A percentile compares a stretch with the other conserved stretches of the same genome.
These are phyloP conservation scores for Glomeris maerens DNA, from an alignment of 1,140 invertebrate species.

Conservation along the genomic window DNA sequence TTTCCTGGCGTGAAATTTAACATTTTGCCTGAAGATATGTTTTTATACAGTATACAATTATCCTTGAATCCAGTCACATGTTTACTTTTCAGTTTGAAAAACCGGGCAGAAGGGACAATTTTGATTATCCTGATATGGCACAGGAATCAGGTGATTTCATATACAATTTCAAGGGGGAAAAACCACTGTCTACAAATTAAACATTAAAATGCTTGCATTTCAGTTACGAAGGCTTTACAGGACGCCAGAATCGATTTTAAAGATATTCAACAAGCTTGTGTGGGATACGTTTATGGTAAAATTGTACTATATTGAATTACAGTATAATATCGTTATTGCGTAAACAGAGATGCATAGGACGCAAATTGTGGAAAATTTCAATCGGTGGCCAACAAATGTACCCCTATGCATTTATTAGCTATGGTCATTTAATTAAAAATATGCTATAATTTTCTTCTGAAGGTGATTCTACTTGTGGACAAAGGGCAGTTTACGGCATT, in stretches of 20 bases:
- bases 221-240: conserved; percentile 65
- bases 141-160: conserved; percentile 54
- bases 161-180: neutral
- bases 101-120: conserved; percentile 58
- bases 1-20: too few species aligned
- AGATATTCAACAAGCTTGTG: conserved; percentile 71
- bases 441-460: conserved; percentile 11
- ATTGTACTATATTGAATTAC: conserved; percentile 12
- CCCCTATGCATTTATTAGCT: conserved; percentile 1
- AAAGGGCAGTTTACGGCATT: conserved; percentile 83
- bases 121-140: conserved; percentile 89
- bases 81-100: conserved; percentile 64
- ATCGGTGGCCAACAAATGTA: conserved; percentile 7
- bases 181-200: neutral
- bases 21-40: neutral
- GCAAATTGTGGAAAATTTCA: conserved; percentile 1
- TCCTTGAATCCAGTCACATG: conserved; percentile 6
- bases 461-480: conserved; percentile 90
- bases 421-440: conserved; percentile 1
- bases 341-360: neutral
- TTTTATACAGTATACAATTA: conserved; percentile 9
- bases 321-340: neutral
- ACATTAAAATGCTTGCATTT: neutral
- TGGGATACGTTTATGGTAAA: conserved; percentile 84
- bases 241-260: conserved; percentile 72